These are phyloP conservation scores for Pelvicachromis taeniatus DNA, from an alignment of 2,113 vertebrate species.

Conservation along the genomic window DNA sequence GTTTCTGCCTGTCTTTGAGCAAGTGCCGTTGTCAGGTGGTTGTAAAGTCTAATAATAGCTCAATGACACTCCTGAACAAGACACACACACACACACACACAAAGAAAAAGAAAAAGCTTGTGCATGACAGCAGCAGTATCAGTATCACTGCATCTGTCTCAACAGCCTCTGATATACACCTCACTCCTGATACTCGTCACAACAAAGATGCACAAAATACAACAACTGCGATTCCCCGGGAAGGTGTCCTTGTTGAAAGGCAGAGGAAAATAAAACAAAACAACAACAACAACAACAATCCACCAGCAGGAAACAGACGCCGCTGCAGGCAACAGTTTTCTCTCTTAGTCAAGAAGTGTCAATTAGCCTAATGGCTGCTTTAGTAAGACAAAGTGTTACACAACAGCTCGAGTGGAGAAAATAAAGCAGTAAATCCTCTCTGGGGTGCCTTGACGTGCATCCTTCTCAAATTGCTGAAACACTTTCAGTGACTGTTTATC, in stretches of 20 bases:
- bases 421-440: constrained; percentile 7
- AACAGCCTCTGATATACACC: not conserved
- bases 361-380: constrained; percentile 43
- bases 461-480: not conserved
- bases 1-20: not conserved
- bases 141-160: not conserved
- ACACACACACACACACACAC: not conserved
- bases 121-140: constrained; percentile 6
- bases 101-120: not conserved
- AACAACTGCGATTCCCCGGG: not conserved
- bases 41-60: constrained; percentile 10
- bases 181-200: constrained; percentile 7
- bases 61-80: not conserved
- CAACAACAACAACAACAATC: not conserved
- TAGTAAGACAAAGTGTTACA: constrained; percentile 7
- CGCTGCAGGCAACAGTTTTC: constrained; percentile 11
- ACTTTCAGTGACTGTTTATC: not conserved
- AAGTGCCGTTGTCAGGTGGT: not conserved
- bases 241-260: constrained; percentile 34
- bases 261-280: not conserved
- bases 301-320: constrained; percentile 1
- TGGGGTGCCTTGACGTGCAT: not conserved
- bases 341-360: constrained; percentile 16
- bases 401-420: not conserved
- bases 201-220: constrained; percentile 7